Base-by-base conservation (phyloP, 2,888 invertebrate species). In the Eueremaeus valkanovi region DNA sequence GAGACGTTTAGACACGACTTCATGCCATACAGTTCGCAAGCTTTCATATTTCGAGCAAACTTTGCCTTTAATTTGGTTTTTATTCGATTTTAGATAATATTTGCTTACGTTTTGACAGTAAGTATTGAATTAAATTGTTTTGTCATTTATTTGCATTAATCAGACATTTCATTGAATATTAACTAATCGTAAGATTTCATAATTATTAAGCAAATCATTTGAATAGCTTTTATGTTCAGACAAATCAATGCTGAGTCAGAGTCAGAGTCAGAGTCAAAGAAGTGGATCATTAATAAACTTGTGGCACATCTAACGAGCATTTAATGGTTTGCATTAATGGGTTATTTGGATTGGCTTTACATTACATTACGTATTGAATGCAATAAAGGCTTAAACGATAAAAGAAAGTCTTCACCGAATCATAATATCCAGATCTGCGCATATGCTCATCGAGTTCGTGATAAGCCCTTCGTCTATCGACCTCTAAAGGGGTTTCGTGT, bases 401-500 rank as follows among this genome's bases (percentile, higher is more conserved):
- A n/a, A n/a, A n/a, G n/a, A n/a, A n/a, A n/a, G n/a, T n/a, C n/a
- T n/a, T 68, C 49, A 75, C 75, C 66, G 66, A 66, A 75, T 75
- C 68, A 49, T 73, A 76, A 66, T 55, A 73, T 49, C 74, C 76
- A 40, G 75, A 78, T 33, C 78, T 74, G 36, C 75, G 72, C 78
- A 79, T 79, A 58, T 79, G 78, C 18, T 77, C 76, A 72, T 79
- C 78, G 40, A 79, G 70, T 49, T 78, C 77, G 58, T 77, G 73
- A 27, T 76, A 76, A 27, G 79, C 78, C 61, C 77, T 76, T 42
- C 73, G 66, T 51, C 51, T 58, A 31, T 73, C 76, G 51, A 36
- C 55, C 27, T 72, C 75, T 77, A 72, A 63, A 78, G 81, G 81
- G 78, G 81, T 80, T 79, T 81, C 82, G 79, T 82, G 82, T 74